Evolutionary conservation across 2,113 vertebrate genomes (phyloP).

Genomic region (Cynopterus brachyotis): DNA sequence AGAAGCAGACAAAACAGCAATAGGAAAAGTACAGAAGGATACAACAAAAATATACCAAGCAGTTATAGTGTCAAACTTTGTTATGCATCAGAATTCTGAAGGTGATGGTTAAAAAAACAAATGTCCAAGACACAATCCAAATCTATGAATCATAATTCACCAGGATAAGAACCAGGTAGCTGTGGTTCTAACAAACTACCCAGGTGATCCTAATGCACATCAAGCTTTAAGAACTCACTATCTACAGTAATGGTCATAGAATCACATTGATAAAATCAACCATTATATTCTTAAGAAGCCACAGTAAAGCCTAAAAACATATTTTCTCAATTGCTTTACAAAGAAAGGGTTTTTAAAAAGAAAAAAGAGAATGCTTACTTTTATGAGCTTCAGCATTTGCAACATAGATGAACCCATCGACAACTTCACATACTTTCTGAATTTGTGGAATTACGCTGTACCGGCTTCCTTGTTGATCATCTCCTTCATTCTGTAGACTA

Average conservation of each 20-base stretch:
- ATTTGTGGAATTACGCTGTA: slow-evolving; percentile 90
- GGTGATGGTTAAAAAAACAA: background rate
- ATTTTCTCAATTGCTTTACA: background rate
- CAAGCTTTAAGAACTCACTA: background rate
- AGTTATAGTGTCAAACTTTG: background rate
- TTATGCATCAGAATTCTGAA: background rate
- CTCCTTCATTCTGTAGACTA: slow-evolving; percentile 77
- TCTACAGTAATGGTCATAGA: background rate
- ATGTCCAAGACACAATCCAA: background rate
- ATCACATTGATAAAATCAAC: slow-evolving; percentile 1
- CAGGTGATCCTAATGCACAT: background rate
- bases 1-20: slow-evolving; percentile 23
- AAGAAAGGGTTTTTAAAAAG: slow-evolving; percentile 27
- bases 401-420: slow-evolving; percentile 96
- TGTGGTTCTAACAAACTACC: background rate
- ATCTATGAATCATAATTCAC: background rate
- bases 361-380: slow-evolving; percentile 82
- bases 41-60: background rate
- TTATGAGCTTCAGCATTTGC: slow-evolving; percentile 90
- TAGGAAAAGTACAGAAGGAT: background rate
- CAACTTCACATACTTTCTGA: slow-evolving; percentile 91
- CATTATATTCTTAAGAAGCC: background rate
- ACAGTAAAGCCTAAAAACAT: background rate
- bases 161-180: background rate
- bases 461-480: slow-evolving; percentile 77